A percentile compares a stretch with the other conserved stretches of the same genome.
These are phyloP conservation scores for Nyctibius bracteatus DNA, from an alignment of 2,113 vertebrate species.

Conservation along the genomic window DNA sequence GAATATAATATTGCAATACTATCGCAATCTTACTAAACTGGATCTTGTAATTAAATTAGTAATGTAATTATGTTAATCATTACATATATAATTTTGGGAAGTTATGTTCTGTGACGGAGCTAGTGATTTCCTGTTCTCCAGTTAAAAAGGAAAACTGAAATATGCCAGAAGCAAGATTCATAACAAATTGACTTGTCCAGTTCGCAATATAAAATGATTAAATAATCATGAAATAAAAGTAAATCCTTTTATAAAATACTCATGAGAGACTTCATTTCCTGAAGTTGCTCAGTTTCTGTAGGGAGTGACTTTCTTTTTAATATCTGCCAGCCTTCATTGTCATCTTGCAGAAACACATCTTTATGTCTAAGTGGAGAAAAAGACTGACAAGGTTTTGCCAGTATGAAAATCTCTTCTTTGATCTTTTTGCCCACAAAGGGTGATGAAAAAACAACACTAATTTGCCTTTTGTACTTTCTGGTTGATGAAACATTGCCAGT, in stretches of 20 bases:
- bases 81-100: not conserved
- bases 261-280: not conserved
- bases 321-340: not conserved
- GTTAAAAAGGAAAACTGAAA: not conserved
- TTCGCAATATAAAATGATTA: not conserved
- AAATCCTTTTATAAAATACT: not conserved
- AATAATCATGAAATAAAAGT: not conserved
- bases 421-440: constrained; percentile 24
- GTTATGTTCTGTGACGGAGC: not conserved
- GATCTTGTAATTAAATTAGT: not conserved
- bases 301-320: not conserved
- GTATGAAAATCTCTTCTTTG: constrained; percentile 30
- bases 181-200: not conserved
- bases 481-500: constrained; percentile 47
- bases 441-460: constrained; percentile 46
- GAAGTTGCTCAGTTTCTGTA: not conserved
- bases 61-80: not conserved
- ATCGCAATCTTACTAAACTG: not conserved
- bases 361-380: constrained; percentile 25
- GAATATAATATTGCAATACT: not conserved
- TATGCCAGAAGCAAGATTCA: not conserved
- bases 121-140: not conserved
- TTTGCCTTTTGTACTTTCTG: constrained; percentile 52
- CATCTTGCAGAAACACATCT: not conserved
- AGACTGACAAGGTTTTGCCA: not conserved